Base-by-base conservation (phyloP, 2,888 invertebrate genomes). In the Drosophila paramelanica region DNA sequence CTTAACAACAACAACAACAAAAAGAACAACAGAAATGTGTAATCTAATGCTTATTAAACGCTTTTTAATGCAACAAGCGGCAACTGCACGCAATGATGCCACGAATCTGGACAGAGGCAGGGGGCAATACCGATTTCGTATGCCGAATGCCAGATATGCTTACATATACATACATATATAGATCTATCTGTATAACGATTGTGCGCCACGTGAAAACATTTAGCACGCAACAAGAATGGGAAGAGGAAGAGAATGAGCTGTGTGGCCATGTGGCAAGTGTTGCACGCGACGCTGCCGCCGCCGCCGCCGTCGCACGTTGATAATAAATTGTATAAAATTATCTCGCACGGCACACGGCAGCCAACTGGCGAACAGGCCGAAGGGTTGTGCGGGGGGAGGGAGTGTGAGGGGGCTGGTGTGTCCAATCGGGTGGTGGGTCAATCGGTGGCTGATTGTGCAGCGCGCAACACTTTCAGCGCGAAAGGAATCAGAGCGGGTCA, bases 21-120 rank as follows among this genome's bases (percentile, higher is more conserved):
- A 41, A 43, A 33, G 10, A 33, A 27, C 5, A 36, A 38, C 39
- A 49, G 41, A 57, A 59, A 67, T 71, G 72, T 77, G 82, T 85
- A 82, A 85, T 83, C 83, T 88, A 88, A 88, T 77, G 85, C 85
- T 85, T 85, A 85, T 85, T 85, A 85, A 85, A 85, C 73, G 85
- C 81, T 83, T 85, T 85, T 88, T 77, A 85, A 88, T 82, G 75
- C 84, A 84, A 75, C 65, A 59, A 73, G 53, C 62, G 42, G 17
- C 36, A 33, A 36, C 61, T 33, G 52, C 56, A 55, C 50, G 58
- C 65, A 59, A 77, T 77, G 45, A 77, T 70, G 27, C 27, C 27
- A 27, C 27, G 27, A 27, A 27, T 27, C 2, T n/a, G 31, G 27
- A 7, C 27, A 7, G 27, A 0, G 31, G 8, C 27, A 8, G n/a